Evolutionary conservation across 2,797 vertebrate genomes (phyloP).

Genomic region (Anabas testudineus): DNA sequence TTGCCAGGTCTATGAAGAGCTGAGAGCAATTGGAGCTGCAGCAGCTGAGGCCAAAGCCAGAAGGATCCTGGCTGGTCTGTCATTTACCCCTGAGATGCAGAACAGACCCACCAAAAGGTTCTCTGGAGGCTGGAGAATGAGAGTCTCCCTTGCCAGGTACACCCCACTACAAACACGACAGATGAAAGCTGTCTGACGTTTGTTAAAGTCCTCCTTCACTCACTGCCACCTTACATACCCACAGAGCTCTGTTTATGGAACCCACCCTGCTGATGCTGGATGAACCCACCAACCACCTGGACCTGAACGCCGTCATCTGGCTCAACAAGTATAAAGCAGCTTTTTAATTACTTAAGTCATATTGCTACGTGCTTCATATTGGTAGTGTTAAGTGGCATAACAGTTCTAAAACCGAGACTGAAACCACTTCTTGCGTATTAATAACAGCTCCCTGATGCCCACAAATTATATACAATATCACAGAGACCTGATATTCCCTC

Average conservation of each 20-base stretch:
- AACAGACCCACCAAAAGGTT: conserved; percentile 93
- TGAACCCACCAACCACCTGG: conserved; percentile 94
- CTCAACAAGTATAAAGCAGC: conserved; percentile 89
- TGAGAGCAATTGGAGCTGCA: conserved; percentile 89
- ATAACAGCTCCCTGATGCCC: no score
- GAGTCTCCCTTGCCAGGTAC: conserved; percentile 94
- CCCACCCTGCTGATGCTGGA: conserved; percentile 94
- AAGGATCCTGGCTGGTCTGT: conserved; percentile 92
- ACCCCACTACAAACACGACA: not conserved
- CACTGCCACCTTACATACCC: not conserved
- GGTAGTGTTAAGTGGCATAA: no score
- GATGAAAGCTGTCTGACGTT: not conserved
- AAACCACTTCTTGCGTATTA: no score
- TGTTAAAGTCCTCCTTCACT: not conserved
- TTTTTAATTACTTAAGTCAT: no score
- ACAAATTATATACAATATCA: no score
- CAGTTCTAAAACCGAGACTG: no score
- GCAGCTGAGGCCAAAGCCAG: conserved; percentile 92
- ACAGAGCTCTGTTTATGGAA: conserved; percentile 94
- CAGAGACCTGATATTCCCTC: no score
- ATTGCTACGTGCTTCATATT: not conserved
- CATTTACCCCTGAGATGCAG: conserved; percentile 94
- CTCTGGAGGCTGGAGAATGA: conserved; percentile 95
- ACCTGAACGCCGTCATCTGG: conserved; percentile 96
- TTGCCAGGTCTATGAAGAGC: conserved; percentile 90